Percentiles rank a stretch among this genome's conserved stretches.
These are phyloP conservation scores for Cossypha caffra DNA, from an alignment of 2,797 vertebrate genomes.

Conservation along the genomic window DNA sequence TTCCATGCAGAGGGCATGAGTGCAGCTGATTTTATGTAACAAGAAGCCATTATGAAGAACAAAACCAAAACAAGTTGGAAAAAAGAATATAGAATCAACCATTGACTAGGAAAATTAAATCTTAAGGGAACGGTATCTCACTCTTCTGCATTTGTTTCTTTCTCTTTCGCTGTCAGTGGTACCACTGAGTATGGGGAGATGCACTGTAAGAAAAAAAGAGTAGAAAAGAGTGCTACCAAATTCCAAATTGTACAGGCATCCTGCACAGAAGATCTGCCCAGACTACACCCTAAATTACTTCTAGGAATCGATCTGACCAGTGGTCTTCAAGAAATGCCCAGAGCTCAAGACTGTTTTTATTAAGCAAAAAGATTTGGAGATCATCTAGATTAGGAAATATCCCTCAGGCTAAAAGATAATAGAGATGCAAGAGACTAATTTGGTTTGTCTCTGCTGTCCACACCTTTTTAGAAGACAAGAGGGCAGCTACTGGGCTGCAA, in stretches of 20 bases:
- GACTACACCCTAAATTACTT: neutral
- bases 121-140: neutral
- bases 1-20: neutral
- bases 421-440: neutral
- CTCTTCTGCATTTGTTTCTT: neutral
- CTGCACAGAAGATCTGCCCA: neutral
- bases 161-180: neutral
- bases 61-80: neutral
- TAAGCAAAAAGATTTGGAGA: neutral
- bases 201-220: neutral
- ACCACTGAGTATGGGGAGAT: neutral
- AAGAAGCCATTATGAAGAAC: neutral
- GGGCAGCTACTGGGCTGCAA: neutral
- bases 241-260: neutral
- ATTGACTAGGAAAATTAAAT: neutral
- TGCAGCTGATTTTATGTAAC: conserved; percentile 13
- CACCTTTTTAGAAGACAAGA: neutral
- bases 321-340: neutral
- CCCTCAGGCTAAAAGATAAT: neutral
- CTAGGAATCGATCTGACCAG: neutral
- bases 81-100: neutral
- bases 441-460: neutral
- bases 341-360: neutral
- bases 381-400: neutral
- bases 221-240: neutral